These are phyloP conservation scores for Macrotus californicus DNA, from an alignment of 2,113 vertebrate species.

Conservation along the genomic window DNA sequence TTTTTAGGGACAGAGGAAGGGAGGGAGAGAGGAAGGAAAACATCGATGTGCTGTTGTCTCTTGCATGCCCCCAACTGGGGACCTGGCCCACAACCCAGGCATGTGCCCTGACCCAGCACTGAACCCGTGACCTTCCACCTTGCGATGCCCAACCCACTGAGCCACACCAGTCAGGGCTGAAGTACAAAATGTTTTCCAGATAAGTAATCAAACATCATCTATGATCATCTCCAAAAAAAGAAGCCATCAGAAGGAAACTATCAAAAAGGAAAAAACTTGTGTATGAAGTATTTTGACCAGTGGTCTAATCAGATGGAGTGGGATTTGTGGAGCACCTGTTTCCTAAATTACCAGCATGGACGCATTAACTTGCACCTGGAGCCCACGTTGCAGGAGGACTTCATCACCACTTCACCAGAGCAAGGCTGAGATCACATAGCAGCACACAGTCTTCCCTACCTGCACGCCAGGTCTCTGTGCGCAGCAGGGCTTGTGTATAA, in stretches of 20 bases:
- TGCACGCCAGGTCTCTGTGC: conserved; percentile 95
- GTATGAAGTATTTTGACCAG: background rate
- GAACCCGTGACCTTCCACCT: too few relatives aligned
- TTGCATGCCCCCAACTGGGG: too few relatives aligned
- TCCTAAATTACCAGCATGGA: background rate
- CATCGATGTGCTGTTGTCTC: too few relatives aligned
- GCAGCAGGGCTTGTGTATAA: conserved; percentile 96
- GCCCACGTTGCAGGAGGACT: background rate
- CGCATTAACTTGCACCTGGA: background rate
- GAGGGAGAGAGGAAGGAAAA: too few relatives aligned
- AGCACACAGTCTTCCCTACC: conserved; percentile 97
- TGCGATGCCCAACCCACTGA: too few relatives aligned
- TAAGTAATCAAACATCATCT: conserved; percentile 71
- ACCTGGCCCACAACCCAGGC: too few relatives aligned
- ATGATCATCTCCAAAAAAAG: background rate
- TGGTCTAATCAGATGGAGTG: background rate
- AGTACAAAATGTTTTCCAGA: conserved; percentile 85
- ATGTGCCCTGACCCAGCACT: too few relatives aligned
- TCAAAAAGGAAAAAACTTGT: background rate
- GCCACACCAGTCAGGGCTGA: conserved; percentile 30
- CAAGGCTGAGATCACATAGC: conserved; percentile 99
- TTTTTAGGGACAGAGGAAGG: too few relatives aligned
- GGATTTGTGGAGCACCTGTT: background rate
- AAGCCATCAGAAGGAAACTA: background rate
- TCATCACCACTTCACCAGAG: conserved; percentile 74